Evolutionary conservation across 2,888 invertebrate genomes (phyloP).

Genomic region (Carpatolechia fugitivella): DNA sequence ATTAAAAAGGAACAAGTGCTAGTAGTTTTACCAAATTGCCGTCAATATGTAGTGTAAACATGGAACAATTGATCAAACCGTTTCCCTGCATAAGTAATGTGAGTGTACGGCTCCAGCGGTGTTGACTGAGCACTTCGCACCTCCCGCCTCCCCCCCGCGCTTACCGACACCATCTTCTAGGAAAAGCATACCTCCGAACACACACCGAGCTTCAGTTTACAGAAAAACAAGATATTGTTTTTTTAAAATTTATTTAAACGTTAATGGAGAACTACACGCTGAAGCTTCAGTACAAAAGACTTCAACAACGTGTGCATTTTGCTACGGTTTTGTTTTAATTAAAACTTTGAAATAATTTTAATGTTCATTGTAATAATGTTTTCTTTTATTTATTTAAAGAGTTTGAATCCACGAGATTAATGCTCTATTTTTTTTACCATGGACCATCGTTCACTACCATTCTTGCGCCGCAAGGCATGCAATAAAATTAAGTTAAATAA

Average conservation of each 20-base stretch:
- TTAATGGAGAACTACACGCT: not conserved
- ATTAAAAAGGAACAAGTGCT: conserved; percentile 24
- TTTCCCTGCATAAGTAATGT: conserved; percentile 52
- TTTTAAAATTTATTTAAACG: not conserved
- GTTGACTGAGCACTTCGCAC: conserved; percentile 71
- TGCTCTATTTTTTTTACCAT: too few species aligned
- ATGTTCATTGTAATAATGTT: not conserved
- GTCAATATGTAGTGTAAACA: conserved; percentile 45
- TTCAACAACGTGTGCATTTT: conserved; percentile 16
- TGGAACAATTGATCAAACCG: conserved; percentile 49
- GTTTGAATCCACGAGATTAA: too few species aligned
- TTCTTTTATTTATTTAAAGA: too few species aligned
- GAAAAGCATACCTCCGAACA: conserved; percentile 44
- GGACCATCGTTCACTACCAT: too few species aligned
- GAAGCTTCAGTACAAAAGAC: conserved; percentile 10
- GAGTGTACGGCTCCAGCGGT: conserved; percentile 36
- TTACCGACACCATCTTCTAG: conserved; percentile 39
- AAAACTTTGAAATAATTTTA: not conserved
- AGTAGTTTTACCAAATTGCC: conserved; percentile 34
- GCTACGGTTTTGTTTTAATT: not conserved
- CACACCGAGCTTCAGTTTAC: conserved; percentile 12
- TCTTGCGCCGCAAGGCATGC: too few species aligned
- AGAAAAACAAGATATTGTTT: not conserved
- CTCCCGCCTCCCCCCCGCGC: conserved; percentile 36
- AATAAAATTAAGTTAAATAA: not conserved